These are phyloP conservation scores for Himalopsyche anomala DNA, from an alignment of 2,888 invertebrate genomes.

Conservation along the genomic window DNA sequence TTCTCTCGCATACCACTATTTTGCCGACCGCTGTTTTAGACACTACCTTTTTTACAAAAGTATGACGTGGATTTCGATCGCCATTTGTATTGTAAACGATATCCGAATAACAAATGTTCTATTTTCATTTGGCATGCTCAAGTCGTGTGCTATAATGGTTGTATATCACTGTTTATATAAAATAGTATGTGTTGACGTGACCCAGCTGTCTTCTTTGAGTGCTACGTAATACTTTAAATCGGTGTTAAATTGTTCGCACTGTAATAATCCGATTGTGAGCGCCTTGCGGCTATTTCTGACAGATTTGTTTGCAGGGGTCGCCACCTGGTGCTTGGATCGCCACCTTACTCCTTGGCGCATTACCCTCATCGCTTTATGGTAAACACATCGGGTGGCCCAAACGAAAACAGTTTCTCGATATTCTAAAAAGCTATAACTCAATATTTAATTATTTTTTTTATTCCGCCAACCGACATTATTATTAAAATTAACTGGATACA, in stretches of 20 bases:
- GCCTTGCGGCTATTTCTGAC: constrained; percentile 31
- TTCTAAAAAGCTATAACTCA: no score
- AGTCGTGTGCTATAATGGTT: neutral
- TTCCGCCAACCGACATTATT: no score
- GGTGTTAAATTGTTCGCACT: constrained; percentile 31
- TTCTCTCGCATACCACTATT: no score
- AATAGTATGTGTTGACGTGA: neutral
- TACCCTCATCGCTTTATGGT: constrained; percentile 20
- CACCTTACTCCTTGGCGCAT: constrained; percentile 26
- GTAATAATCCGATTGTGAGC: constrained; percentile 1
- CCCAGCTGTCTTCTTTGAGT: constrained; percentile 24
- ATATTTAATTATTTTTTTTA: no score
- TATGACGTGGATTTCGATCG: no score
- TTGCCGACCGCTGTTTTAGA: no score
- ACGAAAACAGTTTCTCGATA: neutral
- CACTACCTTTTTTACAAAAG: no score
- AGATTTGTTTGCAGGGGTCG: constrained; percentile 34
- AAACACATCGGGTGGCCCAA: constrained; percentile 6
- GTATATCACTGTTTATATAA: neutral
- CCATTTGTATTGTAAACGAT: no score
- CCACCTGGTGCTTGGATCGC: constrained; percentile 24
- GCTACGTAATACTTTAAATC: constrained; percentile 26
- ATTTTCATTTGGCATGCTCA: no score
- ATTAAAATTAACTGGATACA: no score
- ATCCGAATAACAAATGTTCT: no score